Conservation (phyloP, 2,888 invertebrate species). For the Drosophila rubida region DNA sequence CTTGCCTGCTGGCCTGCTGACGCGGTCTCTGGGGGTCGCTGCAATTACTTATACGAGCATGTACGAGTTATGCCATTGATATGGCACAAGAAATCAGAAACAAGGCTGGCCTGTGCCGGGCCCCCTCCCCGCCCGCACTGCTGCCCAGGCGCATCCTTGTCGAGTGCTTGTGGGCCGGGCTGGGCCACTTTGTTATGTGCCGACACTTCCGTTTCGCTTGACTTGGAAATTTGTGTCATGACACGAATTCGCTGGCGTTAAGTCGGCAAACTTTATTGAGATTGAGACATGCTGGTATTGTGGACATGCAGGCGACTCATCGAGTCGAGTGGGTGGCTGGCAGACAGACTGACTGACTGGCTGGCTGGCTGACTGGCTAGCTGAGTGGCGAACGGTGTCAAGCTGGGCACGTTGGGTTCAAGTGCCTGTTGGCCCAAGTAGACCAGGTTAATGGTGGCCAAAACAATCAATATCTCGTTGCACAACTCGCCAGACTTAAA, state of each 20-base stretch:
- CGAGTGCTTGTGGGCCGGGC: conserved; percentile 15
- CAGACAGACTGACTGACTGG: background rate
- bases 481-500: conserved; percentile 46
- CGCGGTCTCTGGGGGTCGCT: conserved; percentile 11
- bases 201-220: conserved; percentile 75
- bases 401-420: conserved; percentile 69
- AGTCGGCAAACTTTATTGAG: conserved; percentile 72
- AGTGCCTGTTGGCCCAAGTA: conserved; percentile 68
- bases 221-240: conserved; percentile 78
- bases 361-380: conserved; percentile 16
- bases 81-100: conserved; percentile 17
- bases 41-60: conserved; percentile 21
- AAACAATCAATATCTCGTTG: conserved; percentile 57
- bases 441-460: conserved; percentile 72
- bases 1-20: conserved; percentile 10
- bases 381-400: conserved; percentile 53
- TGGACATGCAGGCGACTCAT: conserved; percentile 69
- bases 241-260: conserved; percentile 70
- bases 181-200: conserved; percentile 71
- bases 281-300: conserved; percentile 71
- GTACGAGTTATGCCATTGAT: conserved; percentile 26
- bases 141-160: conserved; percentile 3
- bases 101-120: background rate
- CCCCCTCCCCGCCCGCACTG: background rate
- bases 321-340: conserved; percentile 65